Conservation (phyloP, 2,888 invertebrate genomes). For the Vanessa cardui region DNA sequence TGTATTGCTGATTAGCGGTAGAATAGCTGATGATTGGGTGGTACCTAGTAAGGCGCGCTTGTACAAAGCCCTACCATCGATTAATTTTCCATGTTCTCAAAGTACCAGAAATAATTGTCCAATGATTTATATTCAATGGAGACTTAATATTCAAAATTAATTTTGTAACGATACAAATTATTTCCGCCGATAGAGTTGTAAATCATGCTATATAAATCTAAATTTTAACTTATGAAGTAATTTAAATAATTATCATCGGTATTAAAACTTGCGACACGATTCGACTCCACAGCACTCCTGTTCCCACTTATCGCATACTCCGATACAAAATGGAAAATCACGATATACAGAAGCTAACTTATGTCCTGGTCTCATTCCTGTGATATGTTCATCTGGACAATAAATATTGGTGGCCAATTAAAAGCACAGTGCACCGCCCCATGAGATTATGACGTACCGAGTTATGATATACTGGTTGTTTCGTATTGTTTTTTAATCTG, state of each 20-base stretch:
- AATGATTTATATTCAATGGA: too few relatives aligned
- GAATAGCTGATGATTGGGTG: too few relatives aligned
- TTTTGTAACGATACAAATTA: too few relatives aligned
- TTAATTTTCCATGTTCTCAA: too few relatives aligned
- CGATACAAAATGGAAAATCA: constrained; percentile 80
- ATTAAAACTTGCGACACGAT: neutral
- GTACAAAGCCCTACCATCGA: too few relatives aligned
- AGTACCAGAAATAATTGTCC: too few relatives aligned
- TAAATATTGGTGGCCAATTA: constrained; percentile 80
- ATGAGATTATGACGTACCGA: constrained; percentile 32
- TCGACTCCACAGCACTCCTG: constrained; percentile 49
- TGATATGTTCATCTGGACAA: constrained; percentile 81
- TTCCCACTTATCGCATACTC: constrained; percentile 72
- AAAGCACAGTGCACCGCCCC: constrained; percentile 50
- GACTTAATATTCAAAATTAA: too few relatives aligned
- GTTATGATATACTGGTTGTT: neutral
- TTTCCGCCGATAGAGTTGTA: too few relatives aligned
- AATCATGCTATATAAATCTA: neutral
- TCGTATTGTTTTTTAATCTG: constrained; percentile 12
- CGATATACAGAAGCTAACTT: constrained; percentile 78
- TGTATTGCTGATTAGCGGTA: too few relatives aligned
- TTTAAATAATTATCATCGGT: neutral
- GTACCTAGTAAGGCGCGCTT: too few relatives aligned
- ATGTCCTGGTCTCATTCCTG: constrained; percentile 66
- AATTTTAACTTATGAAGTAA: neutral